Percentiles rank a stretch among this genome's conserved stretches.
Conservation (phyloP, 2,113 vertebrate species). For the Dicentrarchus labrax region DNA sequence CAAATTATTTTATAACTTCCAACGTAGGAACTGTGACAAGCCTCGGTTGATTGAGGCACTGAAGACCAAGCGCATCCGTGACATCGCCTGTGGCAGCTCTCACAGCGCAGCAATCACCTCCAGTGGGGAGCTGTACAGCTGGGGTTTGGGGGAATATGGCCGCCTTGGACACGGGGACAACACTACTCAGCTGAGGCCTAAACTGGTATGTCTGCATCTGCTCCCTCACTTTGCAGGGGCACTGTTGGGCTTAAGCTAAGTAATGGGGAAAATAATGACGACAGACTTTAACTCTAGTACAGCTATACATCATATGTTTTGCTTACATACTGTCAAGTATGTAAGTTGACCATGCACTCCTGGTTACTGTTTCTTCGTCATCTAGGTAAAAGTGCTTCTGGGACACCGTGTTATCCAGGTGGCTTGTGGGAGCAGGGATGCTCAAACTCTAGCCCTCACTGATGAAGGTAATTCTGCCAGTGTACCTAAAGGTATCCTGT, state of each 20-base stretch:
- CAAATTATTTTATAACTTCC: not conserved
- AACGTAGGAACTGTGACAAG: conserved; percentile 97
- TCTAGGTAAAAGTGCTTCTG: conserved; percentile 96
- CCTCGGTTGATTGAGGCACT: conserved; percentile 95
- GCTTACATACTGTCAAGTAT: not conserved
- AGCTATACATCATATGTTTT: not conserved
- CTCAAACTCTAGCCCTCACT: conserved; percentile 96
- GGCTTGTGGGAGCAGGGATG: conserved; percentile 97
- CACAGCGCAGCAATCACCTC: conserved; percentile 98
- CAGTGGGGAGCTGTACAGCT: conserved; percentile 96
- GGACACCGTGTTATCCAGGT: conserved; percentile 97
- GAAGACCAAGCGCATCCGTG: conserved; percentile 97
- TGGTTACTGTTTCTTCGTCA: conserved; percentile 5
- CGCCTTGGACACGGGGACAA: conserved; percentile 97
- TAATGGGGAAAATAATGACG: not conserved
- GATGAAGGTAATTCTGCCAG: conserved; percentile 90
- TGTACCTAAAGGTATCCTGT: not conserved
- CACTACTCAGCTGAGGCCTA: conserved; percentile 96
- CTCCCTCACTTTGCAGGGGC: not conserved
- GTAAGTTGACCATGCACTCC: not conserved
- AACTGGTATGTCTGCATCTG: conserved; percentile 87
- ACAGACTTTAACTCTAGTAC: not conserved
- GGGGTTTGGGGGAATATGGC: conserved; percentile 97
- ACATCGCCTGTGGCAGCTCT: conserved; percentile 97
- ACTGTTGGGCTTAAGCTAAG: not conserved